Percentiles rank a stretch among this genome's conserved stretches.
Evolutionary conservation across 2,113 vertebrate species (phyloP).

Genomic region (Benitochromis conjunctus): DNA sequence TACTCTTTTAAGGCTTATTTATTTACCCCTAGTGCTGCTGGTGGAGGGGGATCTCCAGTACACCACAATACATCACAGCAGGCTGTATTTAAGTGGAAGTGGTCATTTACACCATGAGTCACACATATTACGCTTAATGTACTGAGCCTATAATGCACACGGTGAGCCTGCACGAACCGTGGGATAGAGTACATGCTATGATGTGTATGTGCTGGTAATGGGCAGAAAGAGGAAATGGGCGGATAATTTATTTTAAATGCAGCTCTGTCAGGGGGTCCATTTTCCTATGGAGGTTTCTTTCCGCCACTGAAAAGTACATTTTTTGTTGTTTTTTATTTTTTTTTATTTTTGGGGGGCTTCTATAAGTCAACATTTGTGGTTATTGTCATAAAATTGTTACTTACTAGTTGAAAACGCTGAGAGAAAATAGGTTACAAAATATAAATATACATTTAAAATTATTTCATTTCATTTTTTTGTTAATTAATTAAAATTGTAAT

Average conservation of each 20-base stretch:
- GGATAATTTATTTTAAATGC: not conserved
- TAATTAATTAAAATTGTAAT: not conserved
- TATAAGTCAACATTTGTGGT: not conserved
- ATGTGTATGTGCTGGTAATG: not conserved
- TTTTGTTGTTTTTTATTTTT: no score
- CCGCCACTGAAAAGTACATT: no score
- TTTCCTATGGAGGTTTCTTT: no score
- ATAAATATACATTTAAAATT: not conserved
- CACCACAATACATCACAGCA: constrained; percentile 11
- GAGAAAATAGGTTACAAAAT: not conserved
- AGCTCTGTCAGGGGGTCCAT: not conserved
- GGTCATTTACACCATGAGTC: constrained; percentile 41
- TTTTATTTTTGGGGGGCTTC: no score
- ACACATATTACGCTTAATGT: not conserved
- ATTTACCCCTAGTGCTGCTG: constrained; percentile 51
- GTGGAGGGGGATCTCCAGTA: constrained; percentile 5
- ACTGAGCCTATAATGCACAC: not conserved
- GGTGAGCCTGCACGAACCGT: not conserved
- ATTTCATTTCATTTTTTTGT: not conserved
- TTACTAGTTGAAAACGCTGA: not conserved
- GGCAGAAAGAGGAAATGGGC: not conserved
- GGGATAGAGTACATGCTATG: not conserved
- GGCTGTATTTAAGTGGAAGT: constrained; percentile 17
- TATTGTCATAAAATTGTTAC: not conserved
- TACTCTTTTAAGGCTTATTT: constrained; percentile 59